phyloP scores from a whole-genome alignment of 1,140 invertebrate species.

The Diuraphis noxia region DNA sequence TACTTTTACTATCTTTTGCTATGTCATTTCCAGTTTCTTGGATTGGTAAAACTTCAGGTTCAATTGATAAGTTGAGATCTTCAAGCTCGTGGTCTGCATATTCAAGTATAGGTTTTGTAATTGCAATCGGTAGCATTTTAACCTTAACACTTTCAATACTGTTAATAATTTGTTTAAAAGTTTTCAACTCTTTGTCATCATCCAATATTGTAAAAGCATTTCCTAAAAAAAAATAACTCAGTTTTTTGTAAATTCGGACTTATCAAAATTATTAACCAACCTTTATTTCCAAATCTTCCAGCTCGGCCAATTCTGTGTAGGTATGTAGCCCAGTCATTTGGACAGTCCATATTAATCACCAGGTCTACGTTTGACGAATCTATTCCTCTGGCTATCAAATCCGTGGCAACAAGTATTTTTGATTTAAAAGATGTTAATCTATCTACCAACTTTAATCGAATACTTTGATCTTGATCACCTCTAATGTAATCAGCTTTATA shows the following conservation, averaged over 20 bases:
- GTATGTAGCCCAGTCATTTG: slow-evolving; percentile 82
- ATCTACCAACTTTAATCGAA: slow-evolving; percentile 74
- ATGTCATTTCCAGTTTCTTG: not conserved
- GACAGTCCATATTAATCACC: slow-evolving; percentile 90
- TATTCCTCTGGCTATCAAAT: slow-evolving; percentile 84
- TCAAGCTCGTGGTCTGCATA: slow-evolving; percentile 41
- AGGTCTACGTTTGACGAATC: slow-evolving; percentile 91
- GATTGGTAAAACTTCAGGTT: not conserved
- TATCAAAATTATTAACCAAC: slow-evolving; percentile 59
- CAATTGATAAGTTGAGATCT: slow-evolving; percentile 25
- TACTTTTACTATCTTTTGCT: not conserved
- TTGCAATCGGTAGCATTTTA: slow-evolving; percentile 35
- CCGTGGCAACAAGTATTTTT: slow-evolving; percentile 87
- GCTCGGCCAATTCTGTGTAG: slow-evolving; percentile 94
- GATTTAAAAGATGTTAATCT: slow-evolving; percentile 66
- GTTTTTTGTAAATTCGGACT: not conserved
- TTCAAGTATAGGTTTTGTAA: slow-evolving; percentile 39
- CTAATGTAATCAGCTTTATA: slow-evolving; percentile 75
- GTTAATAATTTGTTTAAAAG: slow-evolving; percentile 45
- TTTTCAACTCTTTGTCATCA: slow-evolving; percentile 48
- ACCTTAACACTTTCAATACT: slow-evolving; percentile 40
- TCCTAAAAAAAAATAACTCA: slow-evolving; percentile 2
- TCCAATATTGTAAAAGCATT: slow-evolving; percentile 48
- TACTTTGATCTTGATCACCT: slow-evolving; percentile 76
- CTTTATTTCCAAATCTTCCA: slow-evolving; percentile 83